Percentiles rank a stretch among this genome's conserved stretches.
phyloP scores from a whole-genome alignment of 2,888 invertebrate genomes.

The Perizoma affinitatum region DNA sequence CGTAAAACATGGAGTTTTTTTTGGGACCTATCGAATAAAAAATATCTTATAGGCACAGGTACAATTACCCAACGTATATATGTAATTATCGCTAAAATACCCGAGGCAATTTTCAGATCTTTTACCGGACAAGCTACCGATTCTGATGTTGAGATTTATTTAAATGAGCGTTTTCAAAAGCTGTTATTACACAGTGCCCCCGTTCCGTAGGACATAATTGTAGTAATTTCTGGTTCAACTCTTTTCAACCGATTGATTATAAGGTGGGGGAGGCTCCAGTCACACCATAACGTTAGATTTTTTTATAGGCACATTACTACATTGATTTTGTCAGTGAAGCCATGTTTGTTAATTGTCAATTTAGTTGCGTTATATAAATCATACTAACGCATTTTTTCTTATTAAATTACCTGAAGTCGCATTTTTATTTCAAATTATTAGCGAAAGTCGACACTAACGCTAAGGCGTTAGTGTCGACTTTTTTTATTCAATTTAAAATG shows the following conservation, averaged over 20 bases:
- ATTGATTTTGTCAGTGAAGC: neutral
- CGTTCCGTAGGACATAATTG: slow-evolving; percentile 51
- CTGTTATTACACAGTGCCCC: slow-evolving; percentile 24
- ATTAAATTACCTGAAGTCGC: too few species aligned
- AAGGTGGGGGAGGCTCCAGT: slow-evolving; percentile 11
- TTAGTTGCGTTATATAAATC: too few species aligned
- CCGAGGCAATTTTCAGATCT: slow-evolving; percentile 25
- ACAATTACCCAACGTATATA: slow-evolving; percentile 10
- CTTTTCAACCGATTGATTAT: slow-evolving; percentile 67
- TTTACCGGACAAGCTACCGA: slow-evolving; percentile 25
- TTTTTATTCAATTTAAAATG: too few species aligned
- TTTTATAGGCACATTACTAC: neutral
- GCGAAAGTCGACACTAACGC: too few species aligned
- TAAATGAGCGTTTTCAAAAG: slow-evolving; percentile 24
- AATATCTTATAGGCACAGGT: neutral
- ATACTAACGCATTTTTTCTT: too few species aligned
- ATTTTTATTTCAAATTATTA: too few species aligned
- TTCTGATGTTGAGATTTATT: slow-evolving; percentile 25
- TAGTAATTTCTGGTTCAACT: slow-evolving; percentile 45
- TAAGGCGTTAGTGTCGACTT: too few species aligned
- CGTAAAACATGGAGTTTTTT: neutral
- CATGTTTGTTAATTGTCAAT: too few species aligned
- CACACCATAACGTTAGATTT: slow-evolving; percentile 14
- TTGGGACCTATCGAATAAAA: neutral
- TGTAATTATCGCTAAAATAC: slow-evolving; percentile 23